Evolutionary conservation across 2,888 invertebrate genomes (phyloP), one percentile per base, ranked within the genome.

Genomic region (Germaria angustata): DNA sequence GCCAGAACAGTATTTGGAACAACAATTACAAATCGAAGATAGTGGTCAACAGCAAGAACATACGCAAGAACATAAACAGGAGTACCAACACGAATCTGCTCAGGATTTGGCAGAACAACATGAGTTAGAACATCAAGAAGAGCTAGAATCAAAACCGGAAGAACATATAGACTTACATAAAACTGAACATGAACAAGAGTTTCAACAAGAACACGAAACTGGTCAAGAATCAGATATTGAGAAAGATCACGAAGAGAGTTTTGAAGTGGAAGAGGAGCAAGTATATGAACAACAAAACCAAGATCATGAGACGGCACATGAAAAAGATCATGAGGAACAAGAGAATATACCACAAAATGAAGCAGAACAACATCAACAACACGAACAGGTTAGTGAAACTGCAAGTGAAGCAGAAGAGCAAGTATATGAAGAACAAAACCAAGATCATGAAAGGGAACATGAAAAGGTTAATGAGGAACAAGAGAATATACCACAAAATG

Each of bases 91-190:
- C 6, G 55, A 57, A 55, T 0, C 13, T 44, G 55, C 20, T 28
- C 22, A 49, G 3, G 61, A 59, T 24, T 13, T 24, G 13, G 5
- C 20, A 34, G 11, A 32, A 17, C 57, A 65, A 51, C 44, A 44
- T n/a, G 22, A 73, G 11, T 1, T 5, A 41, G 8, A 41, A n/a
- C 15, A 63, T 17, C 57, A 49, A 5, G 9, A 32, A 49, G 34
- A 55, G 28, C 53, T 57, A 2, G 49, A 72, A 17, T 41, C 32
- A 11, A 61, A 28, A 13, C 11, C 68, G 36, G 81, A 82, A n/a
- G n/a, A 83, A 73, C 69, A 84, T 81, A n/a, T n/a, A n/a, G n/a
- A n/a, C n/a, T n/a, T n/a, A 3, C 41, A 61, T 2, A 15, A 39
- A 65, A 11, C 20, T 32, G 44, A 65, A 28, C 46, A 46, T 9